Evolutionary conservation across 2,888 invertebrate genomes (phyloP).

Genomic region (Yponomeuta plumbellus): DNA sequence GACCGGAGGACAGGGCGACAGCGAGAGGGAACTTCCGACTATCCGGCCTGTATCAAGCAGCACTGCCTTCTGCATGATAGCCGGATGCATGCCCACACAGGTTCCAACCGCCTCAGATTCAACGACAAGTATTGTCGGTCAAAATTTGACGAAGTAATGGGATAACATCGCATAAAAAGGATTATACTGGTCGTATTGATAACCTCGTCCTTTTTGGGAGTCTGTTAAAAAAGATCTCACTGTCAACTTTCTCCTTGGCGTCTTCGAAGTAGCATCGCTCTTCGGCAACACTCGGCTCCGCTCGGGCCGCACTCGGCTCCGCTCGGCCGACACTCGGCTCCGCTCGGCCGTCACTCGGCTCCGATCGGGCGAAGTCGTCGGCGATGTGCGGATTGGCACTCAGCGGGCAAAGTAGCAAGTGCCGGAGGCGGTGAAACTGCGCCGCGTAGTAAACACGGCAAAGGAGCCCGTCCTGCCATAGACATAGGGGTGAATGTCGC

Average conservation of each 20-base stretch:
- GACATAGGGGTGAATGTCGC: not conserved
- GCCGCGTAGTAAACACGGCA: constrained; percentile 94
- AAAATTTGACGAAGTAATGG: too few species aligned
- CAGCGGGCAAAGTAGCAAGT: constrained; percentile 53
- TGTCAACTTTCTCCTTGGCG: constrained; percentile 30
- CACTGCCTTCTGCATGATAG: too few species aligned
- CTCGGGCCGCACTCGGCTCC: constrained; percentile 19
- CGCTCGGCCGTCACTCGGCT: constrained; percentile 20
- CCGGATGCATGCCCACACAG: too few species aligned
- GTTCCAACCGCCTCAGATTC: too few species aligned
- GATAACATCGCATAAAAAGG: too few species aligned
- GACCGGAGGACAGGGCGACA: too few species aligned
- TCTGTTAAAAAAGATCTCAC: constrained; percentile 27
- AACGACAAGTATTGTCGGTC: too few species aligned
- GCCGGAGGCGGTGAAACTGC: constrained; percentile 90
- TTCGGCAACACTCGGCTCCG: not conserved
- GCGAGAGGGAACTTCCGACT: too few species aligned
- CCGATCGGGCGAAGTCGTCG: constrained; percentile 25
- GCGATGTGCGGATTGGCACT: constrained; percentile 27
- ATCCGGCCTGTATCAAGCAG: too few species aligned
- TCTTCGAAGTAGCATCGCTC: constrained; percentile 5
- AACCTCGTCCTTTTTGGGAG: too few species aligned
- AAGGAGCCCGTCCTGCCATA: constrained; percentile 82
- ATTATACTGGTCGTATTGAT: too few species aligned
- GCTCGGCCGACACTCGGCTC: not conserved